Evolutionary conservation across 64 coral and sea anemone species (phyloP), one percentile per base, ranked within the genome.

Genomic region (Stylophora pistillata): DNA sequence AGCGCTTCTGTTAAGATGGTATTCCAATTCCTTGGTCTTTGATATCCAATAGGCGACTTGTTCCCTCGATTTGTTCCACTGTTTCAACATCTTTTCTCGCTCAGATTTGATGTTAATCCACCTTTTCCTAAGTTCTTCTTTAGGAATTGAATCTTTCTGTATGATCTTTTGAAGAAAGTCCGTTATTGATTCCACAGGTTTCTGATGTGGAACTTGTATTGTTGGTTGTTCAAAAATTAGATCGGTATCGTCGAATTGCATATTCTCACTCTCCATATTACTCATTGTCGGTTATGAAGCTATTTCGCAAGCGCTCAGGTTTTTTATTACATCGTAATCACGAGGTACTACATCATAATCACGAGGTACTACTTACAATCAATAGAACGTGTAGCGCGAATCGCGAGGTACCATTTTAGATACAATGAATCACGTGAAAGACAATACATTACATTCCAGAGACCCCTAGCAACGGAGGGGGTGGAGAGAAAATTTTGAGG

Each of bases 51-150:
- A 66, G 1, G 57, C 89, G 1, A 91, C 10, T 21, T 71, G n/a
- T 86, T 85, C 80, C 10, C 86, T 91, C 32, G 78, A 54, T 86
- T 86, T 86, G 73, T 86, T 92, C 73, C 82, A 92, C 82, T 86
- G 74, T 58, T 92, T 92, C 32, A 86, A 16, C 21, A 71, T 34
- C 90, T 86, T 92, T 18, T 86, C 74, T 83, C 89, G 58, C 26
- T 90, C 89, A 74, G 68, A 74, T 84, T 90, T 84, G 66, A 37
- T 84, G 69, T 17, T 29, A 15, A 34, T 82, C 76, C 62, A 82
- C 17, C 13, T 53, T 27, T 30, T 90, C 16, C 78, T 71, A 2
- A 90, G 64, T n/a, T 90, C 78, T 90, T 90, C 88, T 82, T 90
- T 90, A 29, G 77, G 63, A 4, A 81, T 56, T 47, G 88, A 69